These are phyloP conservation scores for Sebastes taczanowskii DNA, from an alignment of 2,797 vertebrate species.

Conservation along the genomic window DNA sequence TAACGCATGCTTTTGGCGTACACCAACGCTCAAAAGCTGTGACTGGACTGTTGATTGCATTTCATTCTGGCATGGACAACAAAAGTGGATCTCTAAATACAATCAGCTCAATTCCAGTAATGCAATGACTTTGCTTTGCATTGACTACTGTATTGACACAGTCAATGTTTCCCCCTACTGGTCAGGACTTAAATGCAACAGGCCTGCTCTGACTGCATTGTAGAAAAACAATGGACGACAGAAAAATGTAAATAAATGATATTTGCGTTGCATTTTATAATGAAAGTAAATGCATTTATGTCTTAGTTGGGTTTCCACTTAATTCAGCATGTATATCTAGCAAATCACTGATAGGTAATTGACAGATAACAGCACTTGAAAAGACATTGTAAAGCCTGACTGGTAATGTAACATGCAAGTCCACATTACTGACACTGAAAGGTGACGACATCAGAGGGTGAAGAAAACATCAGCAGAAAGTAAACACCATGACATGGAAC, in stretches of 20 bases:
- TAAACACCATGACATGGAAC: background rate
- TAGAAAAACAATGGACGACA: background rate
- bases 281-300: background rate
- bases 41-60: background rate
- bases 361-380: constrained; percentile 13
- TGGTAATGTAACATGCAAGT: constrained; percentile 24
- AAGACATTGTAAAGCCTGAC: constrained; percentile 6
- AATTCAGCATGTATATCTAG: constrained; percentile 21
- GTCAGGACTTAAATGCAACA: background rate
- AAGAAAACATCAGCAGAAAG: constrained; percentile 2
- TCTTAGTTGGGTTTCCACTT: constrained; percentile 32
- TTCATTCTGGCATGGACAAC: background rate
- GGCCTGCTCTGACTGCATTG: background rate
- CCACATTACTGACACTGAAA: constrained; percentile 19
- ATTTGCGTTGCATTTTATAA: background rate
- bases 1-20: background rate
- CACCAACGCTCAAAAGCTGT: background rate
- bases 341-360: background rate
- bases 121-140: background rate
- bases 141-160: background rate
- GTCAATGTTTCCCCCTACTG: constrained; percentile 23
- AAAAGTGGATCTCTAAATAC: background rate
- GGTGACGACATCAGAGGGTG: constrained; percentile 3
- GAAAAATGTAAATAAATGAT: background rate
- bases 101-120: background rate